Conservation (phyloP, 2,113 vertebrate species). For the Mesembrinibis cayennensis region DNA sequence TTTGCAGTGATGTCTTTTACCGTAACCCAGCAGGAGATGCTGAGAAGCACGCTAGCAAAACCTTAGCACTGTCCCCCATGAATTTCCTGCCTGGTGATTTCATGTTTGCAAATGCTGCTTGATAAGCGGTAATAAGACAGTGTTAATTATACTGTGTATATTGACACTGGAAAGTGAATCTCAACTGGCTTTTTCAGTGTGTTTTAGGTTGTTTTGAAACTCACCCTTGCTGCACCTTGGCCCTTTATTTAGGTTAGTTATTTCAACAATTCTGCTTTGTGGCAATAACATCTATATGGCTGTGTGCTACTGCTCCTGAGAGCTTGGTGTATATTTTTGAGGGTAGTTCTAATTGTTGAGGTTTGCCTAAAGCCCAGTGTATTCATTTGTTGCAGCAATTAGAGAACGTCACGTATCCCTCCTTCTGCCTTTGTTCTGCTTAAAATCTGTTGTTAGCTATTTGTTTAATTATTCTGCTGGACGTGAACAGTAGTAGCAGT, state of each 20-base stretch:
- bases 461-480: not conserved
- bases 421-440: not conserved
- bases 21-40: not conserved
- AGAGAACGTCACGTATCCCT: not conserved
- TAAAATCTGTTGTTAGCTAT: not conserved
- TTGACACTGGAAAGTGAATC: not conserved
- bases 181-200: not conserved
- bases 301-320: not conserved
- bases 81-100: not conserved
- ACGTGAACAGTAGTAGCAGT: not conserved
- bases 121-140: not conserved
- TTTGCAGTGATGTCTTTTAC: not conserved
- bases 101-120: not conserved
- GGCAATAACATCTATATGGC: not conserved
- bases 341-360: not conserved
- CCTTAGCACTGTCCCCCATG: not conserved
- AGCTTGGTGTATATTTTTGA: not conserved
- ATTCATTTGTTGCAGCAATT: not conserved
- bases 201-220: not conserved
- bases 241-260: not conserved
- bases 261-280: not conserved
- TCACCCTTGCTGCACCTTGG: not conserved
- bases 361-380: not conserved
- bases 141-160: constrained; percentile 9
- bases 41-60: not conserved